A percentile compares a stretch with the other conserved stretches of the same genome.
These are phyloP conservation scores for Papilio gigon DNA, from an alignment of 2,888 invertebrate genomes.

Conservation along the genomic window DNA sequence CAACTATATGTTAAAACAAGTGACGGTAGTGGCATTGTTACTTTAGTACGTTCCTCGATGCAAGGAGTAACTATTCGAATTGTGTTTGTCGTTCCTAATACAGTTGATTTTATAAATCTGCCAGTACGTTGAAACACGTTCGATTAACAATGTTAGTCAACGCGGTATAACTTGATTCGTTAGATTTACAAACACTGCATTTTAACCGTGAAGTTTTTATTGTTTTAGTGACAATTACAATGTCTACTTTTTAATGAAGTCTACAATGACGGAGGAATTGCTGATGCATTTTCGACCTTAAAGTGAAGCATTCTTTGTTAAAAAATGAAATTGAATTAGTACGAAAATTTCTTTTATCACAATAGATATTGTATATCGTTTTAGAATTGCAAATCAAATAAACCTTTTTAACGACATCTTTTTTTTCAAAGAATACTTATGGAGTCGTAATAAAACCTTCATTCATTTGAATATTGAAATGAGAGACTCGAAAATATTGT, in stretches of 20 bases:
- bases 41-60: not conserved
- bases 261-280: no score
- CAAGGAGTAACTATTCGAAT: not conserved
- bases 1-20: no score
- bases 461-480: constrained; percentile 31
- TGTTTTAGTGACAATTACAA: not conserved
- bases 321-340: no score
- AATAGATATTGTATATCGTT: not conserved
- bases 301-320: no score
- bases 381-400: not conserved
- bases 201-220: constrained; percentile 7
- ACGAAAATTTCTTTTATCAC: no score
- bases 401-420: not conserved
- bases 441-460: constrained; percentile 11
- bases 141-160: constrained; percentile 74
- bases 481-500: constrained; percentile 27
- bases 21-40: no score
- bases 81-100: constrained; percentile 13
- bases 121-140: constrained; percentile 57
- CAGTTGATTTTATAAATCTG: constrained; percentile 22
- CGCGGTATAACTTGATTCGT: constrained; percentile 67
- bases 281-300: no score
- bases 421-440: constrained; percentile 7
- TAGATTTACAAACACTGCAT: constrained; percentile 42
- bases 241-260: no score